Percentiles rank a stretch among this genome's conserved stretches.
Conservation (phyloP, 2,888 invertebrate genomes). For the Lamellibrachia satsuma region DNA sequence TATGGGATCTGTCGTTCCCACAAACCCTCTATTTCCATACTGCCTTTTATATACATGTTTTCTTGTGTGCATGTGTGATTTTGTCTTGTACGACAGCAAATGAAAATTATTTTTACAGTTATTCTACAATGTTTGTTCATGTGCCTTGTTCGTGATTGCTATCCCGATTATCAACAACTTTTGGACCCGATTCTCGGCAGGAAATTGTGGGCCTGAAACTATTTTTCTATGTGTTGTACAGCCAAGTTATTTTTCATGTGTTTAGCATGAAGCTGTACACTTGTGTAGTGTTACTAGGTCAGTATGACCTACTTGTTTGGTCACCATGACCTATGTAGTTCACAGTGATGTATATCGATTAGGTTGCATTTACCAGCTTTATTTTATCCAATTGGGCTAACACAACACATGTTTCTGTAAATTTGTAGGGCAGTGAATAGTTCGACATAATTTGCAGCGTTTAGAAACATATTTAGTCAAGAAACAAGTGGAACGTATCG, state of each 20-base stretch:
- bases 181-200: neutral
- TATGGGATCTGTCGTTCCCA: neutral
- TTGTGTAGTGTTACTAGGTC: neutral
- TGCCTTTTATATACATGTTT: conserved; percentile 11
- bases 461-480: neutral
- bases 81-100: neutral
- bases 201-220: neutral
- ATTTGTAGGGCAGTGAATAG: neutral
- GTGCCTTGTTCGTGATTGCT: neutral
- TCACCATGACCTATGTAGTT: neutral
- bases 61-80: neutral
- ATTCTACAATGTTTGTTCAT: neutral
- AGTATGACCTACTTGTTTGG: neutral
- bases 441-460: neutral
- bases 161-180: neutral
- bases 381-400: neutral
- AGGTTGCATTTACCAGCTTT: neutral
- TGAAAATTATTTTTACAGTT: conserved; percentile 6
- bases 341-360: neutral
- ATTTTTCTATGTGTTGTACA: conserved; percentile 17
- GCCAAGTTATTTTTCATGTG: conserved; percentile 17
- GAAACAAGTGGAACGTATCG: neutral
- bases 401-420: neutral
- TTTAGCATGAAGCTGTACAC: conserved; percentile 17
- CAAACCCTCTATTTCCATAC: neutral